Evolutionary conservation across 2,797 vertebrate genomes (phyloP).

Genomic region (Ataeniobius toweri): DNA sequence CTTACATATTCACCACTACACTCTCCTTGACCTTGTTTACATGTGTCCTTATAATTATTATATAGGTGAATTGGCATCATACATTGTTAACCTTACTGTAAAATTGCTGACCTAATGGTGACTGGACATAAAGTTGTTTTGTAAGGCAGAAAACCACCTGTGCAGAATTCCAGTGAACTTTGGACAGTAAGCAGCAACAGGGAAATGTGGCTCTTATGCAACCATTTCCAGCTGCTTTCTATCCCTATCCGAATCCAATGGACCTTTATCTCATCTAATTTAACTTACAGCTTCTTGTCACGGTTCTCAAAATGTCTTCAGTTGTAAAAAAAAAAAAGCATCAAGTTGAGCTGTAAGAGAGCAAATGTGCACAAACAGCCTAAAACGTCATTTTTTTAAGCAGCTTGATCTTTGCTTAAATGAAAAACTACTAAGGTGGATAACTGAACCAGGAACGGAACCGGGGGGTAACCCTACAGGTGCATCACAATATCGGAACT

Average conservation of each 20-base stretch:
- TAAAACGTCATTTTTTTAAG: too few relatives aligned
- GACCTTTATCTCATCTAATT: not conserved
- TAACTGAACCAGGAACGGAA: not conserved
- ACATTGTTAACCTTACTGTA: not conserved
- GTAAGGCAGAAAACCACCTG: not conserved
- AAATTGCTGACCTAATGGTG: not conserved
- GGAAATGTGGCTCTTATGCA: not conserved
- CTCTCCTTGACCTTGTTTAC: not conserved
- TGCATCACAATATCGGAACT: not conserved
- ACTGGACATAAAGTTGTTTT: not conserved
- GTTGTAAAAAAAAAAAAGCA: not conserved
- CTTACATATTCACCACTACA: not conserved
- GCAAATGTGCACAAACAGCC: not conserved
- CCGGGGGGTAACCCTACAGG: not conserved
- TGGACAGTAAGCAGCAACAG: conserved; percentile 1
- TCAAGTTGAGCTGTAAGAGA: not conserved
- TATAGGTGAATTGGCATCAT: not conserved
- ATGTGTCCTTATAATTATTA: not conserved
- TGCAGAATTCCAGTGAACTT: conserved; percentile 8
- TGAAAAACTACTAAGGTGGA: not conserved
- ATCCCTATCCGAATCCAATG: not conserved
- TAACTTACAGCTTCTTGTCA: not conserved
- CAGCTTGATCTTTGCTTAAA: too few relatives aligned
- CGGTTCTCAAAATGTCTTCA: not conserved
- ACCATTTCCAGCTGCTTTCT: not conserved